A percentile compares a stretch with the other conserved stretches of the same genome.
These are phyloP conservation scores for Myopa testacea DNA, from an alignment of 2,888 invertebrate genomes.

Conservation along the genomic window DNA sequence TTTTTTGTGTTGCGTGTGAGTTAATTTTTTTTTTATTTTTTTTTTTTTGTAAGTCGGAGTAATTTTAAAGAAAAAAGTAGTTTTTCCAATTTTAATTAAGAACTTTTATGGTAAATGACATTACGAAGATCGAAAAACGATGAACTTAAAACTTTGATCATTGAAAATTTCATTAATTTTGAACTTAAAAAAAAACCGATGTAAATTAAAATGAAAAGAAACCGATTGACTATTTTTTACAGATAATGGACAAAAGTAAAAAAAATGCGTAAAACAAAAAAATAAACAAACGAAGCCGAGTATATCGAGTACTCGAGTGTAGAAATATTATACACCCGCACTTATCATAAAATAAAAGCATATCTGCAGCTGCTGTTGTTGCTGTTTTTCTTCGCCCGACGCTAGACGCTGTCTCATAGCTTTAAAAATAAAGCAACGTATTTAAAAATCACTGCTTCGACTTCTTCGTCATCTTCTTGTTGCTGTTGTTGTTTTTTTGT, in stretches of 20 bases:
- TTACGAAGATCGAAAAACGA: neutral
- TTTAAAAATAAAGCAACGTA: no score
- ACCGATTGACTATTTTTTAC: constrained; percentile 22
- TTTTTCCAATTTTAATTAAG: constrained; percentile 47
- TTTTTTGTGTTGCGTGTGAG: no score
- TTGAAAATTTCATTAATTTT: constrained; percentile 41
- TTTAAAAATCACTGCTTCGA: no score
- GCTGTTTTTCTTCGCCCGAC: neutral
- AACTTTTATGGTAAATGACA: neutral
- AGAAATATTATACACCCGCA: constrained; percentile 60
- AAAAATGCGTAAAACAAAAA: neutral
- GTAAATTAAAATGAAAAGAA: constrained; percentile 27
- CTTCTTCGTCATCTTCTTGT: neutral
- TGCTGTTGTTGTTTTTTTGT: constrained; percentile 17
- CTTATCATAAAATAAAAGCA: constrained; percentile 63
- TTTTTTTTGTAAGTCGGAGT: neutral
- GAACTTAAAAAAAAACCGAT: neutral
- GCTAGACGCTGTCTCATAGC: neutral
- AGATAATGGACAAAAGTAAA: neutral
- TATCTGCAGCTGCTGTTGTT: constrained; percentile 48
- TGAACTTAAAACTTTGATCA: neutral
- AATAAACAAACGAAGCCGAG: neutral
- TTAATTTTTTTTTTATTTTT: no score
- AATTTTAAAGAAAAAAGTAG: constrained; percentile 27
- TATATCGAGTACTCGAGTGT: no score